Conservation (phyloP, 1,140 invertebrate genomes). For the Tetragonula clypearis region DNA sequence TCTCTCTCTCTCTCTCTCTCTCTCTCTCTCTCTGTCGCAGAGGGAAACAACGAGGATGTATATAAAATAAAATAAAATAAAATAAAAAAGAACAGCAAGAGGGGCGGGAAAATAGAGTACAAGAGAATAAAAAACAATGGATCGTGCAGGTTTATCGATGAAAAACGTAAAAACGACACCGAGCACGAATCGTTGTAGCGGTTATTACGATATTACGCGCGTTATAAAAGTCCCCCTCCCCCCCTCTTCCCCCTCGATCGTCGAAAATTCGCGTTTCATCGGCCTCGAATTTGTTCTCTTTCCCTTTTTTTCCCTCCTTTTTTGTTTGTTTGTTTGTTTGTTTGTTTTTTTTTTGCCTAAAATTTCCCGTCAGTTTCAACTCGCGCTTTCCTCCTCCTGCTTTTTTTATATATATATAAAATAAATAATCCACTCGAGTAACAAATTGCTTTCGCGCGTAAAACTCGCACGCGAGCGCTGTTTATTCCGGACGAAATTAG, state of each 20-base stretch:
- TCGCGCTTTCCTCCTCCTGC: neutral
- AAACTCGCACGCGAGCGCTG: neutral
- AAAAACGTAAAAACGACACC: constrained; percentile 5
- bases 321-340: too few relatives aligned
- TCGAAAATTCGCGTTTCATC: constrained; percentile 8
- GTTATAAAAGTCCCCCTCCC: neutral
- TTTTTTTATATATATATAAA: neutral
- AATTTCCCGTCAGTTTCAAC: neutral
- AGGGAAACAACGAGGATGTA: neutral
- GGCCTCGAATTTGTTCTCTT: neutral
- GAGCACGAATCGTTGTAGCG: neutral
- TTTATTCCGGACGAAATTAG: neutral
- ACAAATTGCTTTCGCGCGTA: constrained; percentile 19
- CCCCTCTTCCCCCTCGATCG: neutral
- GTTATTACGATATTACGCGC: constrained; percentile 32
- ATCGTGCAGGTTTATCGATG: constrained; percentile 10
- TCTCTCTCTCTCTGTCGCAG: too few relatives aligned
- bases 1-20: too few relatives aligned
- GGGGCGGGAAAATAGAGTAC: neutral
- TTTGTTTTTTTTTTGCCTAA: too few relatives aligned
- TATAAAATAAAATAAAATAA: neutral
- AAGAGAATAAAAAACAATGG: neutral
- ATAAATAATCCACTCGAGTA: constrained; percentile 19
- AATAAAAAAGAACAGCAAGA: too few relatives aligned
- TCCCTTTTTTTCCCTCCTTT: too few relatives aligned